phyloP scores from a whole-genome alignment of 2,113 vertebrate species.

The Oreochromis aureus region DNA sequence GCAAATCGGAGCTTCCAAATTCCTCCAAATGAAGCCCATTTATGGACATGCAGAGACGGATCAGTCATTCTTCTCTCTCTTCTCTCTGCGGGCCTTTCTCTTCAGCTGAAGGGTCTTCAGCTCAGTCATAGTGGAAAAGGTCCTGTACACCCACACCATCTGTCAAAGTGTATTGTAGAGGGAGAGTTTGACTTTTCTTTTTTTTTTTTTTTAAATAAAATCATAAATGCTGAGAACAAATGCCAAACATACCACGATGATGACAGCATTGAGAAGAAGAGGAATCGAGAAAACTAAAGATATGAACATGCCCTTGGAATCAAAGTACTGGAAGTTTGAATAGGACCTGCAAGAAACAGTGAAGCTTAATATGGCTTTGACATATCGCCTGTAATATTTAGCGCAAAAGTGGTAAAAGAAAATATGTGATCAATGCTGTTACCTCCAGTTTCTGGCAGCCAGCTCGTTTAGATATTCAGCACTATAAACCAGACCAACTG shows the following conservation, averaged over 20 bases:
- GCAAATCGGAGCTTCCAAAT: not conserved
- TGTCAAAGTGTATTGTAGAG: slow-evolving; percentile 41
- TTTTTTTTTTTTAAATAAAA: not conserved
- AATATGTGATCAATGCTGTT: not conserved
- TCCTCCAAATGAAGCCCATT: not conserved
- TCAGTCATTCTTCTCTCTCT: slow-evolving; percentile 70
- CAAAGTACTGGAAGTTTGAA: slow-evolving; percentile 93
- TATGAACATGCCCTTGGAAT: slow-evolving; percentile 96
- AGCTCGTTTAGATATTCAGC: slow-evolving; percentile 92
- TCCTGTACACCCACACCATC: slow-evolving; percentile 86
- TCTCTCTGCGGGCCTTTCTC: slow-evolving; percentile 68
- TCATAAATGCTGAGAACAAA: not conserved
- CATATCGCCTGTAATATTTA: not conserved
- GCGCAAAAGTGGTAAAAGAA: not conserved
- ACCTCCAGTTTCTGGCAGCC: slow-evolving; percentile 96
- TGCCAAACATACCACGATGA: slow-evolving; percentile 86
- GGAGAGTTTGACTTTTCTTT: not conserved
- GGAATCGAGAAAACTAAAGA: slow-evolving; percentile 88
- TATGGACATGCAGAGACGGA: not conserved
- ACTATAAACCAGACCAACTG: slow-evolving; percentile 82
- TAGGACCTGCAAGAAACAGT: slow-evolving; percentile 74
- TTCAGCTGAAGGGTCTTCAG: slow-evolving; percentile 82
- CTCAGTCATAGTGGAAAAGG: slow-evolving; percentile 86
- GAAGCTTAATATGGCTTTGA: not conserved
- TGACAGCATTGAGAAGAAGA: slow-evolving; percentile 82